These are phyloP conservation scores for Cerastis rubricosa DNA, from an alignment of 2,888 invertebrate species.

Conservation along the genomic window DNA sequence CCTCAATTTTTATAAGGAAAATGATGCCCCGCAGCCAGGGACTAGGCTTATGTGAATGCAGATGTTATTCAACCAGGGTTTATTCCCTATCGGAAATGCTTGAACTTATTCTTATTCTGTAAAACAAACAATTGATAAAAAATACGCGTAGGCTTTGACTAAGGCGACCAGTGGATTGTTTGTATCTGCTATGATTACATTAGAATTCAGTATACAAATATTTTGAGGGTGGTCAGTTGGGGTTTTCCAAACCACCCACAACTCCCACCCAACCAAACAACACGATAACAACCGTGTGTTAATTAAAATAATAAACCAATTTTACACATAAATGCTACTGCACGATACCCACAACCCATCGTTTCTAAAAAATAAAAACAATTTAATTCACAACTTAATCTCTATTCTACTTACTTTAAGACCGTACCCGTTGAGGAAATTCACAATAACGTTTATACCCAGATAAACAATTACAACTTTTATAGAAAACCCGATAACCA, in stretches of 20 bases:
- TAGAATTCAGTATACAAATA: conserved; percentile 4
- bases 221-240: conserved; percentile 5
- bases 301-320: not conserved
- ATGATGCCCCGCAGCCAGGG: not conserved
- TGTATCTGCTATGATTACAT: not conserved
- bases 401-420: conserved; percentile 50
- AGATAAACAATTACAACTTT: conserved; percentile 5
- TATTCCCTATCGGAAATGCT: not conserved
- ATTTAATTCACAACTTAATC: conserved; percentile 9
- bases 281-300: not conserved
- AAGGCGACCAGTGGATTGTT: not conserved
- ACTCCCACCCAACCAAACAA: not conserved
- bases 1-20: not conserved
- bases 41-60: not conserved
- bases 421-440: conserved; percentile 13
- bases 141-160: conserved; percentile 7
- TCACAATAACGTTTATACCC: conserved; percentile 18
- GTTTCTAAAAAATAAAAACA: conserved; percentile 1
- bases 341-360: not conserved
- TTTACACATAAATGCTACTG: not conserved
- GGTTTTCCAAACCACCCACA: not conserved
- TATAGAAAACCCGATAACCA: not conserved
- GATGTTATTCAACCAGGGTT: not conserved
- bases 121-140: not conserved
- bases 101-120: not conserved